Evolutionary conservation across 1,140 invertebrate species (phyloP).

Genomic region (Scaptomyza montana): DNA sequence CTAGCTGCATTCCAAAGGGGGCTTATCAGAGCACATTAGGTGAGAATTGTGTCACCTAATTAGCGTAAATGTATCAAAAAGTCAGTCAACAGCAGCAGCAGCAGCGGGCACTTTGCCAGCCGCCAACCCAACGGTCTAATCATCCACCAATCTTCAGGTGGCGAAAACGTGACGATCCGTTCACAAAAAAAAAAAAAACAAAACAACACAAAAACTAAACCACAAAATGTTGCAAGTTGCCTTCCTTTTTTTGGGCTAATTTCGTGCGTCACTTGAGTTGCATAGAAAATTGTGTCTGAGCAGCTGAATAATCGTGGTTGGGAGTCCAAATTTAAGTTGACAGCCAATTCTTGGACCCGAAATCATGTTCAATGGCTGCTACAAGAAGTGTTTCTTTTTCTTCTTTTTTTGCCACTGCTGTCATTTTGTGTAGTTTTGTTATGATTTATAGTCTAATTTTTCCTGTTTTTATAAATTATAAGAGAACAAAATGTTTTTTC

Average conservation of each 20-base stretch:
- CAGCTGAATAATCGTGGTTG: constrained; percentile 55
- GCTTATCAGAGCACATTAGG: constrained; percentile 81
- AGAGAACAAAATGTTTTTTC: neutral
- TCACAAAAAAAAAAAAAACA: constrained; percentile 6
- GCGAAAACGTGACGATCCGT: constrained; percentile 67
- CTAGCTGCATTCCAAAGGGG: constrained; percentile 48
- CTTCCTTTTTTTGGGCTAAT: constrained; percentile 34
- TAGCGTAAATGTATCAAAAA: constrained; percentile 83
- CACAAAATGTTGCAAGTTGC: constrained; percentile 25
- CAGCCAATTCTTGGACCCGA: constrained; percentile 14
- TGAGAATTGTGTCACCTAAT: constrained; percentile 83
- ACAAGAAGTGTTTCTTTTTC: neutral
- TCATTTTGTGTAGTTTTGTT: neutral
- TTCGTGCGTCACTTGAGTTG: constrained; percentile 41
- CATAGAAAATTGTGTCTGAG: constrained; percentile 53
- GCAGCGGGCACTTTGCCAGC: constrained; percentile 48
- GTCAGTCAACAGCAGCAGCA: constrained; percentile 22
- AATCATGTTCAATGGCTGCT: neutral
- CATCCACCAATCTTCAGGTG: constrained; percentile 69
- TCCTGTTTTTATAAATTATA: neutral
- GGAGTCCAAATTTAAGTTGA: constrained; percentile 40
- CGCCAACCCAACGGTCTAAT: constrained; percentile 46
- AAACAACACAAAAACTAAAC: constrained; percentile 5
- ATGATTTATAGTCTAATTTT: constrained; percentile 23
- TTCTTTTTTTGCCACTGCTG: neutral